phyloP scores from a whole-genome alignment of 2,888 invertebrate genomes.

The Sipha maydis region DNA sequence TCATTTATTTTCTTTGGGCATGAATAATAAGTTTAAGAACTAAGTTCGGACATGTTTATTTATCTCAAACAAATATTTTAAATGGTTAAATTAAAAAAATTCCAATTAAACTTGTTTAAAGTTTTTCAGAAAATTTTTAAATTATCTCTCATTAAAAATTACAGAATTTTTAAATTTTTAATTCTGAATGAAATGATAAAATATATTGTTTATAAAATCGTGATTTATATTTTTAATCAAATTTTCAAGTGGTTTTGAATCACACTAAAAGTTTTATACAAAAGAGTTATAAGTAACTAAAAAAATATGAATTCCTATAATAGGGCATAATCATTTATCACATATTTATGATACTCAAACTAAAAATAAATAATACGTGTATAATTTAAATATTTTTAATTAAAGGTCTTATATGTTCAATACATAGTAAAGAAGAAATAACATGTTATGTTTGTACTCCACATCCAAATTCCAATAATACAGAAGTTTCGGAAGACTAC shows the following conservation, averaged over 20 bases:
- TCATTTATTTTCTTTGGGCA: no score
- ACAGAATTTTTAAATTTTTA: no score
- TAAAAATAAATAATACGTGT: background rate
- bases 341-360: background rate
- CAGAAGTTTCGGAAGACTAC: conserved; percentile 14
- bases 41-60: no score
- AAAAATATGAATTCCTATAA: background rate
- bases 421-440: conserved; percentile 16
- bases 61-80: no score
- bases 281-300: background rate
- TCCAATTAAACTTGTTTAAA: no score
- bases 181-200: no score
- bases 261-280: background rate
- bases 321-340: no score
- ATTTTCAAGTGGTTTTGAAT: background rate
- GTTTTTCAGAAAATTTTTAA: no score
- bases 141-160: no score
- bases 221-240: background rate
- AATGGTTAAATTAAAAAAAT: no score
- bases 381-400: conserved; percentile 4
- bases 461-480: background rate
- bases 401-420: conserved; percentile 24
- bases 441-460: conserved; percentile 47
- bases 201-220: no score
- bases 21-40: no score